These are phyloP conservation scores for Dendronephthya gigantea DNA, from an alignment of 64 coral and sea anemone genomes.

Conservation along the genomic window DNA sequence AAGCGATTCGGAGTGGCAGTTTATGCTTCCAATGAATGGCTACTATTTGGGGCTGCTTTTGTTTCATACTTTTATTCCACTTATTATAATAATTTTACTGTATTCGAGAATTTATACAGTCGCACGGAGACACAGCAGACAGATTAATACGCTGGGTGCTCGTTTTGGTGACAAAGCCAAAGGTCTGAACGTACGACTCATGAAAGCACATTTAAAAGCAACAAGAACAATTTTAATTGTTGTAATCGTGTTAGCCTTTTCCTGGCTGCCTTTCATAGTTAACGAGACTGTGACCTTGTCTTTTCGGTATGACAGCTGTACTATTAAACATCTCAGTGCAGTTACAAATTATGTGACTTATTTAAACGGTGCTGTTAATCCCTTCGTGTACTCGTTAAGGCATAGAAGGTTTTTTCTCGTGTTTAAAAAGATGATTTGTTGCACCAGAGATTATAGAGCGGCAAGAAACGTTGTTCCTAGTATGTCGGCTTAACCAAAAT, in stretches of 20 bases:
- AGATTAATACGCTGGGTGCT: neutral
- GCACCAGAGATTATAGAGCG: neutral
- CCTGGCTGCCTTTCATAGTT: neutral
- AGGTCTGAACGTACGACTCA: neutral
- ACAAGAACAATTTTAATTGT: neutral
- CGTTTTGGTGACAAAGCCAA: neutral
- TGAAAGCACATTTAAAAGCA: neutral
- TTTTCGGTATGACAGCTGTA: neutral
- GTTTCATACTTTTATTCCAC: neutral
- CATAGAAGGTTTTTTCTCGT: neutral
- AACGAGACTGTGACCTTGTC: neutral
- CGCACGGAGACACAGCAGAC: neutral
- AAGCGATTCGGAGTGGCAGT: neutral
- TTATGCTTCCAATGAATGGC: neutral
- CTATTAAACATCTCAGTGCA: neutral
- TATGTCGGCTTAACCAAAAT: too few species aligned
- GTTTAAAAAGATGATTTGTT: neutral
- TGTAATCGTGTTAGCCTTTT: neutral
- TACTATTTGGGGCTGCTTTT: neutral
- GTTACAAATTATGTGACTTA: neutral
- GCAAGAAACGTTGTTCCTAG: too few species aligned
- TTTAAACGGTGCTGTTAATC: neutral
- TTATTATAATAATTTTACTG: neutral
- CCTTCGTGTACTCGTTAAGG: neutral
- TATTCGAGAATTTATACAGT: neutral